Percentiles rank a stretch among this genome's conserved stretches.
These are phyloP conservation scores for Pelochelys cantorii DNA, from an alignment of 2,797 vertebrate species.

Conservation along the genomic window DNA sequence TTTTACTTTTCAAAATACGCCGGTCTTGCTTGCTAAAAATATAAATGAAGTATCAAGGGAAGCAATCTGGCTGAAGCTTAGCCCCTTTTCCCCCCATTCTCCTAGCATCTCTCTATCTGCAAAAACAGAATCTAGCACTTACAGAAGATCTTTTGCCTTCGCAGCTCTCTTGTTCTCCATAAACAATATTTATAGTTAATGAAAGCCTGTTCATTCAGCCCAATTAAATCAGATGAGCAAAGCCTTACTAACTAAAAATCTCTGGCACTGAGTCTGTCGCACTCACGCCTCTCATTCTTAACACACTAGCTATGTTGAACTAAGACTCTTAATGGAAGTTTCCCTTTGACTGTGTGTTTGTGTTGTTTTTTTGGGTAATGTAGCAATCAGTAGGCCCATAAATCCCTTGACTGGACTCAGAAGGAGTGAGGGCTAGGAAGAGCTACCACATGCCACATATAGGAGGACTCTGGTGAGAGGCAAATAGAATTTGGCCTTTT, in stretches of 20 bases:
- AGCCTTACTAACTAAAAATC: background rate
- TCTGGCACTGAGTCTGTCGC: conserved; percentile 7
- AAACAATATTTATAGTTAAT: conserved; percentile 66
- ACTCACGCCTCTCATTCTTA: background rate
- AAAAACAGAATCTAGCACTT: background rate
- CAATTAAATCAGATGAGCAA: conserved; percentile 38
- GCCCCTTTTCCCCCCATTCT: too few species aligned
- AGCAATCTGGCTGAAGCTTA: background rate
- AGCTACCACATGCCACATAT: rapidly evolving
- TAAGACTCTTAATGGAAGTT: background rate
- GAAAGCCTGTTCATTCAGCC: conserved; percentile 55
- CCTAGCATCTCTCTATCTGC: rapidly evolving
- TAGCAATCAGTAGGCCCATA: background rate
- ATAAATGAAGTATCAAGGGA: conserved; percentile 48
- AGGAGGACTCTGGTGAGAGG: background rate
- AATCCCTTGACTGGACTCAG: background rate
- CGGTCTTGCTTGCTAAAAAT: conserved; percentile 31
- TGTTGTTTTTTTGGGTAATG: background rate
- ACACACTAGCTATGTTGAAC: background rate
- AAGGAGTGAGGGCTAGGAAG: background rate
- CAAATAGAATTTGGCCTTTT: background rate
- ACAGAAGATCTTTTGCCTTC: conserved; percentile 33
- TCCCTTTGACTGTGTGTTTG: background rate
- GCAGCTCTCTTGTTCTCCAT: conserved; percentile 38
- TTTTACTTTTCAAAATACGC: conserved; percentile 20